Base-by-base conservation (phyloP, 2,888 invertebrate genomes). In the Podotricha telesiphe region DNA sequence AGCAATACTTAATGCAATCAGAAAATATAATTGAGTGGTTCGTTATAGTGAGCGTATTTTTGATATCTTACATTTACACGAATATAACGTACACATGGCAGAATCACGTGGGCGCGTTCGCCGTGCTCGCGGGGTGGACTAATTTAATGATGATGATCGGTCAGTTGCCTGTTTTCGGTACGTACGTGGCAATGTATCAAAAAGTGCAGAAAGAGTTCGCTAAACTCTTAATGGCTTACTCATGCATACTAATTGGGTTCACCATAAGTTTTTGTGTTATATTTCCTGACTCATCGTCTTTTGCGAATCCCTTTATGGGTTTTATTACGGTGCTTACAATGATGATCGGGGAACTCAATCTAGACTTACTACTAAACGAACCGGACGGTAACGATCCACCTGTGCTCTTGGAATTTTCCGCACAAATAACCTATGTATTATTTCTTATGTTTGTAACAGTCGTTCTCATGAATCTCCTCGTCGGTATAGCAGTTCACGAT, bases 61-160 rank as follows among this genome's bases (percentile, higher is more conserved):
- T 96, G 40, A 96, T 96, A 76, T 97, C 97, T 0, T 97, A 96
- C 80, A 95, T 96, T 67, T 97, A 96, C 80, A 96, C 96, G 7
- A 96, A 96, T 67, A 93, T 91, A 73, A 93, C 92, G 20, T 96
- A 96, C 82, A 95, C 95, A 13, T 97, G 97, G 96, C 97, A 97
- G 82, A 97, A 96, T 80, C 97, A 97, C 81, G 95, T 97, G 22
- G 97, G 97, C 0, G 97, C 97, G 0, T 96, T 97, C 80, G 96
- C 97, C 0, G 97, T 97, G 0, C 93, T 97, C 5, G 95, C 97
- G 51, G 97, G 96, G 6, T 97, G 97, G 97, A 96, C 96, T 6
- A 97, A 97, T 85, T 91, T 97, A n/a, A 97, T 97, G 97, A 91
- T 97, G 83, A 97, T 97, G 96, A 96, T 98, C 68, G 98, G 98